Evolutionary conservation across 2,888 invertebrate genomes (phyloP).

Genomic region (Cryptocephalus primarius): DNA sequence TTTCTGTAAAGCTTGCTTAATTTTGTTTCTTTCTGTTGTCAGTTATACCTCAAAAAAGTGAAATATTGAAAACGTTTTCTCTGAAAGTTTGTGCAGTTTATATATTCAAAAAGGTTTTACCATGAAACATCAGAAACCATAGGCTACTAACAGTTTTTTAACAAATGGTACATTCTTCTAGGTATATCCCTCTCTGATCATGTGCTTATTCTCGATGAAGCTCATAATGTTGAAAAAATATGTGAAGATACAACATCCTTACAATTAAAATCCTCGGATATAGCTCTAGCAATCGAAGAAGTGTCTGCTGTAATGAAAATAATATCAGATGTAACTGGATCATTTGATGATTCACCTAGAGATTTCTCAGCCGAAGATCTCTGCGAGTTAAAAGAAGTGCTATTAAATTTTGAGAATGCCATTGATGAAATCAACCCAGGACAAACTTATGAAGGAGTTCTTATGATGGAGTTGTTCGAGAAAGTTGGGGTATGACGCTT

Average conservation of each 20-base stretch:
- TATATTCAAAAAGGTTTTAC: background rate
- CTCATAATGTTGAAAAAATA: conserved; percentile 92
- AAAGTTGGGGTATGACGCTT: conserved; percentile 47
- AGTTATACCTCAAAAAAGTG: too few relatives aligned
- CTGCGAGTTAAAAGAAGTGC: conserved; percentile 65
- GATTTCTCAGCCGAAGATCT: conserved; percentile 79
- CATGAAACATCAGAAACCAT: too few relatives aligned
- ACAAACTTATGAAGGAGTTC: conserved; percentile 61
- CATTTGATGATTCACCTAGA: conserved; percentile 46
- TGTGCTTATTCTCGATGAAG: conserved; percentile 92
- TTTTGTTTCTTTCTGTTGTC: too few relatives aligned
- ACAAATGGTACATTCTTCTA: background rate
- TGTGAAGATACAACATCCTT: conserved; percentile 86
- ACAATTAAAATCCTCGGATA: conserved; percentile 72
- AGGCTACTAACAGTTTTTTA: background rate
- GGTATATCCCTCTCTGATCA: background rate
- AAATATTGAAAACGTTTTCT: too few relatives aligned
- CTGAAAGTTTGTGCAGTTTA: background rate
- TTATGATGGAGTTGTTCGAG: conserved; percentile 62
- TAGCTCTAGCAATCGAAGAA: conserved; percentile 87
- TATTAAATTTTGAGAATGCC: conserved; percentile 34
- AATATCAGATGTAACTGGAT: conserved; percentile 27
- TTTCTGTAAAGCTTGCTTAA: too few relatives aligned
- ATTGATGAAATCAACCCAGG: conserved; percentile 36
- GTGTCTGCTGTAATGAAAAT: conserved; percentile 63